Evolutionary conservation across 2,113 vertebrate species (phyloP), one percentile per base, ranked within the genome.

Genomic region (Scartelaos histophorus): DNA sequence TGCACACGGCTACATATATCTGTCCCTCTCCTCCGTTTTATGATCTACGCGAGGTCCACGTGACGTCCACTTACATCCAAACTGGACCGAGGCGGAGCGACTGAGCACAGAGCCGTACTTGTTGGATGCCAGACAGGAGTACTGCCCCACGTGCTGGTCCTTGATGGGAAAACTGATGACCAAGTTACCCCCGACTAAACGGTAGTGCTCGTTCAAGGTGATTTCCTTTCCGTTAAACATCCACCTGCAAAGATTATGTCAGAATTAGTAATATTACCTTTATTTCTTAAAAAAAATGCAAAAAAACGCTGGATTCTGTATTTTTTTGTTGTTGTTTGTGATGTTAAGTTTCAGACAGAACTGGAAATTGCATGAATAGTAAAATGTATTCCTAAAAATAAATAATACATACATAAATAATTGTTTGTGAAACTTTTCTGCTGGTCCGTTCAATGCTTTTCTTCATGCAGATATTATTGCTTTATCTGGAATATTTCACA

Each of bases 41-140:
- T 16, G 1, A 16, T 57, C 58, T 53, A 43, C 11, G 65, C 35
- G 57, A 25, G 45, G 19, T 34, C 71, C 22, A 66, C 24, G 49
- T 67, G 53, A 13, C 38, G 15, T 67, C 29, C 7, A 90, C 98
- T 96, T 94, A 99, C 98, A 96, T 90, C 97, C 98, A 78, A 99
- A 99, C 78, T 93, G 95, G 76, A 99, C 90, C 5, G 89, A 94
- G 15, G 96, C 97, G 82, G 95, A 94, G 7, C 69, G 92, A 91
- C 97, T 99, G 90, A 95, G 83, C 71, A 99, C 74, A n/a, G 92
- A 95, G 78, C 98, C 98, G 10, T 94, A 95, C 73, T 57, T 76
- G 85, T 99, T 99, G 0, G 94, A 93, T 17, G 96, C 97, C 78
- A 95, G 60, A 72, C 98, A 99, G 78, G 93, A 86, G 70, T 98